Evolutionary conservation across 2,888 invertebrate genomes (phyloP).

Genomic region (Antheraea yamamai): DNA sequence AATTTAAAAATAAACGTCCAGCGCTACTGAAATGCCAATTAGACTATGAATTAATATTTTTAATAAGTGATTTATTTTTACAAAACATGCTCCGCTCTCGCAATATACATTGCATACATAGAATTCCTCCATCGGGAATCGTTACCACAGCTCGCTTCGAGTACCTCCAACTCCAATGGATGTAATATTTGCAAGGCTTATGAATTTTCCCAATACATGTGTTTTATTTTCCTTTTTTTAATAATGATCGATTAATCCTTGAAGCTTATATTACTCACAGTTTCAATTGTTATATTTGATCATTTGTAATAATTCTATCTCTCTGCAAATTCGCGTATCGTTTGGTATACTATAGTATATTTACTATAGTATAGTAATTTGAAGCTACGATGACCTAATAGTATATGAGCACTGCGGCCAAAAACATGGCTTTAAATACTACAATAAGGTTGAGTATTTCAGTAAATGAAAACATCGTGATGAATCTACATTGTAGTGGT

Average conservation of each 20-base stretch:
- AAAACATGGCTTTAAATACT: no score
- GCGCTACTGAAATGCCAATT: not conserved
- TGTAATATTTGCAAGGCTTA: constrained; percentile 13
- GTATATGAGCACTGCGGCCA: no score
- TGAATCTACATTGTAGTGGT: not conserved
- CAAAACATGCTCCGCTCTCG: constrained; percentile 13
- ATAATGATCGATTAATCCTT: not conserved
- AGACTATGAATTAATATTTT: not conserved
- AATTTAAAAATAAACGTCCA: not conserved
- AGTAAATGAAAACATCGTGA: not conserved
- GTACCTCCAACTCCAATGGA: not conserved
- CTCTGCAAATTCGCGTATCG: no score
- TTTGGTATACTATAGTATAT: no score
- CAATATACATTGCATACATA: constrained; percentile 22
- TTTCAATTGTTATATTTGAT: not conserved
- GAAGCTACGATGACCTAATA: no score
- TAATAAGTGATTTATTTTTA: not conserved
- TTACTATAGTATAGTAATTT: no score
- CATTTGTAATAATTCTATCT: not conserved
- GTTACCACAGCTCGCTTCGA: constrained; percentile 16
- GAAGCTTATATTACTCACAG: not conserved
- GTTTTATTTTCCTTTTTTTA: not conserved
- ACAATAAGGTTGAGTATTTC: no score
- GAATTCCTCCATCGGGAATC: constrained; percentile 23
- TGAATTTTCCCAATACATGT: constrained; percentile 12